phyloP scores from a whole-genome alignment of 2,797 vertebrate genomes.

The Coranthus polyacanthus region DNA sequence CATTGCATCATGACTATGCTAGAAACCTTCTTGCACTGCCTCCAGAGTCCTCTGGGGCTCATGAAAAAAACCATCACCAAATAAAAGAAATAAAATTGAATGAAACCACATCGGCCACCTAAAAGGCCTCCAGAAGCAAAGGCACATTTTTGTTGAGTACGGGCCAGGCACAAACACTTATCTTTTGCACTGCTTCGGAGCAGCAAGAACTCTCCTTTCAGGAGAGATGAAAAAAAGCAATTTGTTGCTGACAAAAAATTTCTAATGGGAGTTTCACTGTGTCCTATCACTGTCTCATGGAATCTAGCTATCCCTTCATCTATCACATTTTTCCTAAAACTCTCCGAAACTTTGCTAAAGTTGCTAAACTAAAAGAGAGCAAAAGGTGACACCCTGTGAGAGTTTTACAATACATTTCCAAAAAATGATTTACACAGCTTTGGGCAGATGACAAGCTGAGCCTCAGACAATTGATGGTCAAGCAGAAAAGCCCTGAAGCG shows the following conservation, averaged over 20 bases:
- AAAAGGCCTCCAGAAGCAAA: constrained; percentile 49
- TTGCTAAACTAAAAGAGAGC: neutral
- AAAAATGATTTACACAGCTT: neutral
- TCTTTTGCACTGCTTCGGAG: constrained; percentile 11
- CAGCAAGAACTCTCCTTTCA: neutral
- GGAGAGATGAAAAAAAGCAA: constrained; percentile 14
- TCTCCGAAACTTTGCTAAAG: neutral
- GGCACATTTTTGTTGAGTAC: constrained; percentile 38
- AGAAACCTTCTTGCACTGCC: constrained; percentile 21
- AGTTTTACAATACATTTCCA: constrained; percentile 1
- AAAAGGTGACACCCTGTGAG: neutral
- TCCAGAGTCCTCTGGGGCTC: constrained; percentile 32
- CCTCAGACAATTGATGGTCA: constrained; percentile 12
- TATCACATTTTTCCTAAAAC: neutral
- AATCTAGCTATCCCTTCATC: constrained; percentile 7
- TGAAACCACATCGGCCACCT: constrained; percentile 53
- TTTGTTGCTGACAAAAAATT: constrained; percentile 8
- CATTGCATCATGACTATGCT: constrained; percentile 6
- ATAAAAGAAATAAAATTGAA: constrained; percentile 32
- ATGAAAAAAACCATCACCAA: constrained; percentile 37
- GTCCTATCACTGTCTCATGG: neutral
- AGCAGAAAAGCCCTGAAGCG: neutral
- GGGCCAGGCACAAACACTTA: constrained; percentile 44
- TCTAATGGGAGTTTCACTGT: constrained; percentile 12
- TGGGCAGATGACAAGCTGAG: constrained; percentile 3